Evolutionary conservation across 1,140 invertebrate species (phyloP).

Genomic region (Bombus sibiricus): DNA sequence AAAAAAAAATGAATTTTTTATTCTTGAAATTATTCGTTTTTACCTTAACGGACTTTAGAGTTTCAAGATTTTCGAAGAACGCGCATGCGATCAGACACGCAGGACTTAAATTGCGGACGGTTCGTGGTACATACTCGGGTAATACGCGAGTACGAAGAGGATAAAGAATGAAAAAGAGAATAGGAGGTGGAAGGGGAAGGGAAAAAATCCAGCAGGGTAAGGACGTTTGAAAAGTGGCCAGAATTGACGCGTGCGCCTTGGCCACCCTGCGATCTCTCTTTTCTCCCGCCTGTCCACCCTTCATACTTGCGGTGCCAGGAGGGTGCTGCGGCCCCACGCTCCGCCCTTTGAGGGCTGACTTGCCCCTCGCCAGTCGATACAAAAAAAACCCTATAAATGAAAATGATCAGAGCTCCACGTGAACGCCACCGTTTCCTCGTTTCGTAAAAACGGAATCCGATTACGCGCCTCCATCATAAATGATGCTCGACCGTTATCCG

Average conservation of each 20-base stretch:
- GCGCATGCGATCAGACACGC: background rate
- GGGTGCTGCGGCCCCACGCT: slow-evolving; percentile 42
- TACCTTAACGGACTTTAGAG: no score
- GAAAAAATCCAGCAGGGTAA: slow-evolving; percentile 61
- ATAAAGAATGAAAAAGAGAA: slow-evolving; percentile 37
- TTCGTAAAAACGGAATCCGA: slow-evolving; percentile 68
- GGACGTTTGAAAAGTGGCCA: slow-evolving; percentile 77
- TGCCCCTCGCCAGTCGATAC: slow-evolving; percentile 56
- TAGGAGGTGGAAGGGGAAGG: slow-evolving; percentile 57
- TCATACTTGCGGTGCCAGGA: slow-evolving; percentile 34
- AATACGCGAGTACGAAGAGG: background rate
- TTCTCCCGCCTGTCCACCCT: slow-evolving; percentile 17
- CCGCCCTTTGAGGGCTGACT: slow-evolving; percentile 52
- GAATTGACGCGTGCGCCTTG: slow-evolving; percentile 77
- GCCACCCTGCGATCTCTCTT: slow-evolving; percentile 41
- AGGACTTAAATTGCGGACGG: no score
- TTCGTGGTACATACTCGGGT: no score
- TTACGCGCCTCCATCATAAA: slow-evolving; percentile 49
- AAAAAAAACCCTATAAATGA: slow-evolving; percentile 72
- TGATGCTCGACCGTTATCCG: background rate
- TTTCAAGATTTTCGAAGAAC: no score
- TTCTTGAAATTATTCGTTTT: background rate
- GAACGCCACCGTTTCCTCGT: slow-evolving; percentile 39
- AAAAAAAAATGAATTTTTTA: background rate
- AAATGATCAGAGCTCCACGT: slow-evolving; percentile 57